Conservation (phyloP, 2,113 vertebrate genomes). For the Clarias magur region DNA sequence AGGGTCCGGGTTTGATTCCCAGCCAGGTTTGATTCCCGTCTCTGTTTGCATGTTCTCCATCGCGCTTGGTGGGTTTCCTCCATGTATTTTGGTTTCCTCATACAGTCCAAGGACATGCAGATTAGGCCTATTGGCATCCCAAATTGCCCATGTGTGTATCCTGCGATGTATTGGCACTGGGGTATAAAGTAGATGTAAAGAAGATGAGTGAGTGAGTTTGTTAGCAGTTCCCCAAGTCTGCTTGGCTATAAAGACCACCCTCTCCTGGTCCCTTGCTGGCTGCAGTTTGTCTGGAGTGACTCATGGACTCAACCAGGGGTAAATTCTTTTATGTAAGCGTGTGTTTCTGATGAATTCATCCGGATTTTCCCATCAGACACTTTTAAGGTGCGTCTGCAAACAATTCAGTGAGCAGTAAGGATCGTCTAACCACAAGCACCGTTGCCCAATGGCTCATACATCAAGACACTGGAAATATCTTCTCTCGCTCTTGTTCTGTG, state of each 20-base stretch:
- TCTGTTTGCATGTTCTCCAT: too few species aligned
- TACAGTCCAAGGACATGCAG: too few species aligned
- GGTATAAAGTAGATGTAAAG: too few species aligned
- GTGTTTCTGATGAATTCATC: constrained; percentile 19
- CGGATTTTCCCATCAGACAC: neutral
- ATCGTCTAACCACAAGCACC: constrained; percentile 44
- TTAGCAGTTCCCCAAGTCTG: too few species aligned
- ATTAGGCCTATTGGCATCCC: too few species aligned
- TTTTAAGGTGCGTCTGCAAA: constrained; percentile 47
- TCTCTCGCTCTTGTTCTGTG: constrained; percentile 35
- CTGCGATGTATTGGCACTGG: too few species aligned
- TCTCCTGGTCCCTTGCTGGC: constrained; percentile 4
- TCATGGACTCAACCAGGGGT: constrained; percentile 24
- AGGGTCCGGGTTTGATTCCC: too few species aligned
- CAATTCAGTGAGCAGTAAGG: constrained; percentile 52
- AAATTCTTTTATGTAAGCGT: neutral
- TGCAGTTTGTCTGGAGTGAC: constrained; percentile 30
- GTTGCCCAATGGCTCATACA: constrained; percentile 28
- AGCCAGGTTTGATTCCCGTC: too few species aligned
- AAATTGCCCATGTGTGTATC: too few species aligned
- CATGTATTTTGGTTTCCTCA: neutral
- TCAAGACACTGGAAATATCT: constrained; percentile 34
- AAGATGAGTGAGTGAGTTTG: too few species aligned
- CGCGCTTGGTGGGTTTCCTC: too few species aligned
- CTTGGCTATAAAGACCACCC: neutral